These are phyloP conservation scores for Empis livida DNA, from an alignment of 2,888 invertebrate genomes.

Conservation along the genomic window DNA sequence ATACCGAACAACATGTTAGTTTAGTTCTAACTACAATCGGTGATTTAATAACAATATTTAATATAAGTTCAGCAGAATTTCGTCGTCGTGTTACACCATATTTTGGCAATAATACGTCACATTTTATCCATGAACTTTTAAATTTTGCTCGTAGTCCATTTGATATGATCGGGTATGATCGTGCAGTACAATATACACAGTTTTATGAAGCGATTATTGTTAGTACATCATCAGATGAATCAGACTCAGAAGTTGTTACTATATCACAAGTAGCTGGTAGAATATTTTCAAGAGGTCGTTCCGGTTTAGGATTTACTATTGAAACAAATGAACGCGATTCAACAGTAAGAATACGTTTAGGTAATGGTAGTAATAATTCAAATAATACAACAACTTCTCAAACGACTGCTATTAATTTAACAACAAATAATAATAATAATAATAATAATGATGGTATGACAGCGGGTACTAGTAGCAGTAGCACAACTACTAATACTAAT, in stretches of 20 bases:
- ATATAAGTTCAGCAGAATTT: constrained; percentile 48
- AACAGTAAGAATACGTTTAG: not conserved
- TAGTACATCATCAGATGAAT: constrained; percentile 21
- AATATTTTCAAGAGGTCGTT: constrained; percentile 2
- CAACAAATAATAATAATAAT: not conserved
- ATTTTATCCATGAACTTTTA: constrained; percentile 82
- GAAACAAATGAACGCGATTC: not conserved
- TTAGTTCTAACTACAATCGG: constrained; percentile 57
- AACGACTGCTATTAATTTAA: not conserved
- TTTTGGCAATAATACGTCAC: constrained; percentile 59
- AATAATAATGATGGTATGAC: not conserved
- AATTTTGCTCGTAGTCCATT: constrained; percentile 77
- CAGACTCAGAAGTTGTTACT: constrained; percentile 14
- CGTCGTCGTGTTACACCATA: constrained; percentile 53
- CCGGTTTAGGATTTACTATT: constrained; percentile 3
- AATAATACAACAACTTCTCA: not conserved
- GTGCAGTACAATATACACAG: constrained; percentile 47
- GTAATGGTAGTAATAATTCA: not conserved
- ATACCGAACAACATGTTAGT: constrained; percentile 45
- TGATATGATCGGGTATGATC: constrained; percentile 73
- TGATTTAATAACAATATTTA: constrained; percentile 51
- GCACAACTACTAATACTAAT: not conserved
- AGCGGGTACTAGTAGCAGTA: not conserved
- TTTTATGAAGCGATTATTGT: constrained; percentile 27
- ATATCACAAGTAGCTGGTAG: not conserved